Conservation (phyloP, 2,888 invertebrate species). For the Heteromurus nitidus region DNA sequence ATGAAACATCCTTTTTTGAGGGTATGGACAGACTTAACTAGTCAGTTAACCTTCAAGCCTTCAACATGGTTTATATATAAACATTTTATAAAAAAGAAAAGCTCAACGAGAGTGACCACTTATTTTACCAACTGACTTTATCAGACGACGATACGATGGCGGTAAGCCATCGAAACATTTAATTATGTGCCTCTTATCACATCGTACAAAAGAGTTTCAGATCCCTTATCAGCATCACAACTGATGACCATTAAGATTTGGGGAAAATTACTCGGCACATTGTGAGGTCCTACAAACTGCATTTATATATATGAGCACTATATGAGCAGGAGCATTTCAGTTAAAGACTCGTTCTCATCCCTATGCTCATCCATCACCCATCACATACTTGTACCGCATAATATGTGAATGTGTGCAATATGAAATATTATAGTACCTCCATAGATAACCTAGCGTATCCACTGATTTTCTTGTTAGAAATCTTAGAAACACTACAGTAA, state of each 20-base stretch:
- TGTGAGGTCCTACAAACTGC: no score
- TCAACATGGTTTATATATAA: background rate
- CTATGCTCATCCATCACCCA: no score
- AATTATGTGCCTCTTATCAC: constrained; percentile 25
- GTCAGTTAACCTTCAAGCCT: background rate
- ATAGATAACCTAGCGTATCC: no score
- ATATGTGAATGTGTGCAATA: no score
- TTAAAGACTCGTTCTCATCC: no score
- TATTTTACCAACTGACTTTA: background rate
- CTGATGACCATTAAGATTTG: constrained; percentile 38
- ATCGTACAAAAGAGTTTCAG: constrained; percentile 20
- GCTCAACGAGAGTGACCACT: background rate
- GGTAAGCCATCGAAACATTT: constrained; percentile 32
- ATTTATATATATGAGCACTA: no score
- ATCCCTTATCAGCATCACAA: constrained; percentile 35
- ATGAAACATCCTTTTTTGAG: constrained; percentile 10
- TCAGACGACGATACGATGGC: constrained; percentile 9
- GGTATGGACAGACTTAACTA: background rate
- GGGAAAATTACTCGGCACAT: background rate
- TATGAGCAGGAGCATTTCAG: no score
- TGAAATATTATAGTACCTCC: no score
- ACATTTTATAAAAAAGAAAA: background rate
- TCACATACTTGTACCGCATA: no score
- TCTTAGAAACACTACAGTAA: no score
- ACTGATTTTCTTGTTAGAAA: no score